Conservation (phyloP, 2,888 invertebrate genomes). For the Drosophila austrosaltans region DNA sequence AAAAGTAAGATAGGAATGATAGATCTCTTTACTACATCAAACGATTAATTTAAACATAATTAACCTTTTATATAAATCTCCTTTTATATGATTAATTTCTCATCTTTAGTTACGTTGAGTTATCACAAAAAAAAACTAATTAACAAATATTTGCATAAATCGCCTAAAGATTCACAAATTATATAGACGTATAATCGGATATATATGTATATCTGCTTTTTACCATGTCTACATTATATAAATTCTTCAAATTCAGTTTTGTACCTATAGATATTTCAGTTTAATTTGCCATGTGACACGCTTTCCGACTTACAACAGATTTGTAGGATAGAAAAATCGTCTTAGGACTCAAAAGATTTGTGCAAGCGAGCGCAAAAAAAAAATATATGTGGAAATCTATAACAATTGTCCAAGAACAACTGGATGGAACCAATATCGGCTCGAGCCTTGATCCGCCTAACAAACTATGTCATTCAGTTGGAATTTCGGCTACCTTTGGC, state of each 20-base stretch:
- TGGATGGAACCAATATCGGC: slow-evolving; percentile 24
- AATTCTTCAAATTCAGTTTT: slow-evolving; percentile 2
- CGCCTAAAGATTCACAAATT: not conserved
- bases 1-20: no score
- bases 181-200: not conserved
- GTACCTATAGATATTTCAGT: slow-evolving; percentile 53
- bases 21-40: no score
- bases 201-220: not conserved
- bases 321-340: slow-evolving; percentile 60
- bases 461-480: slow-evolving; percentile 20
- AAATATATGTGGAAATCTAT: slow-evolving; percentile 52
- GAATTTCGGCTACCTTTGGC: slow-evolving; percentile 40
- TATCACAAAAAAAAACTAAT: no score
- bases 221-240: not conserved
- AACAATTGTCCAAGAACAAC: slow-evolving; percentile 52
- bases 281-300: slow-evolving; percentile 82
- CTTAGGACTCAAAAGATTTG: slow-evolving; percentile 61
- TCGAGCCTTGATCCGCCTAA: slow-evolving; percentile 53
- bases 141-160: no score
- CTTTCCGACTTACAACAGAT: slow-evolving; percentile 82
- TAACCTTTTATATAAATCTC: no score
- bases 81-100: no score
- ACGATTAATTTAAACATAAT: no score
- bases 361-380: slow-evolving; percentile 55
- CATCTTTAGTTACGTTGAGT: no score